These are phyloP conservation scores for Lithobates pipiens DNA, from an alignment of 2,797 vertebrate species.

Conservation along the genomic window DNA sequence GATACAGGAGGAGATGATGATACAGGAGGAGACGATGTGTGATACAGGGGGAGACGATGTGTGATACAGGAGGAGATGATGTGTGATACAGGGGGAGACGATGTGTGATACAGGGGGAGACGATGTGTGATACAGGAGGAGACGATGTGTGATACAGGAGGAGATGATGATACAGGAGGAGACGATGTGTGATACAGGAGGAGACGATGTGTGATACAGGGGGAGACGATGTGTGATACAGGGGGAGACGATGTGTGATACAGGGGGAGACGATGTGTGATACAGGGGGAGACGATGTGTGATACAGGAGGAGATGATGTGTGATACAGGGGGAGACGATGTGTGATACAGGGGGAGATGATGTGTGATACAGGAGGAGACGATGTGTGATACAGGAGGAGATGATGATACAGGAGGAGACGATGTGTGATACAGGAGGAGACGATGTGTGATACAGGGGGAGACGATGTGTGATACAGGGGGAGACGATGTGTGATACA, in stretches of 20 bases:
- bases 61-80: background rate
- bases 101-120: background rate
- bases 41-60: background rate
- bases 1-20: background rate
- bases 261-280: no score
- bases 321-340: background rate
- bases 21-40: background rate
- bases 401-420: no score
- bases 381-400: no score
- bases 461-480: no score
- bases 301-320: no score
- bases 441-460: no score
- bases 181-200: background rate
- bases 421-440: no score
- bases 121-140: background rate
- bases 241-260: no score
- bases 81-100: background rate
- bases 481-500: no score
- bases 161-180: conserved; percentile 9
- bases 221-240: no score
- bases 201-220: no score
- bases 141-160: background rate
- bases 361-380: background rate
- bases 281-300: no score
- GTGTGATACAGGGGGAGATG: background rate